These are phyloP conservation scores for Drosophila prosaltans DNA, from an alignment of 1,140 invertebrate species.

Conservation along the genomic window DNA sequence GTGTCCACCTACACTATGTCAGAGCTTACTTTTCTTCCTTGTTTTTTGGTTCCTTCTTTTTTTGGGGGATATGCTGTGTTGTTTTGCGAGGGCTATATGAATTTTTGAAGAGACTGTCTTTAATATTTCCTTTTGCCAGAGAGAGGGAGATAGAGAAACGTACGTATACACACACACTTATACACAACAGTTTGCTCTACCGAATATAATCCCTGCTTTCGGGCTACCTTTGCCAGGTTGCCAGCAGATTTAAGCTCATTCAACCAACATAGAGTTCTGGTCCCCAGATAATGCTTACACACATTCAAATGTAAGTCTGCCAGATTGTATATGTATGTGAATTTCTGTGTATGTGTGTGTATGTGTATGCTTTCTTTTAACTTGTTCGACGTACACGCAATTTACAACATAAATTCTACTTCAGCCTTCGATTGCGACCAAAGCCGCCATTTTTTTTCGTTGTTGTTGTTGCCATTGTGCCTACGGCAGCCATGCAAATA, in stretches of 20 bases:
- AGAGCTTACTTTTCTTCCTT: background rate
- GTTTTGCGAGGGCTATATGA: constrained; percentile 13
- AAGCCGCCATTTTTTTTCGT: constrained; percentile 13
- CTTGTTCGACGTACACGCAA: constrained; percentile 27
- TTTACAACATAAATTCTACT: constrained; percentile 22
- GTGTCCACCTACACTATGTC: constrained; percentile 7
- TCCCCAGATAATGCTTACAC: constrained; percentile 20
- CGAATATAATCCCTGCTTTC: constrained; percentile 18
- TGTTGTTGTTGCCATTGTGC: constrained; percentile 16
- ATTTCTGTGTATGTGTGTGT: constrained; percentile 24
- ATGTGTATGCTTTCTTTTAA: constrained; percentile 46
- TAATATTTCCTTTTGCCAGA: constrained; percentile 16
- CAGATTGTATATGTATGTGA: background rate
- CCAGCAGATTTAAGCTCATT: constrained; percentile 20
- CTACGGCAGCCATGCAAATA: constrained; percentile 20
- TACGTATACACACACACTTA: background rate
- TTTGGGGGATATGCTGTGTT: background rate
- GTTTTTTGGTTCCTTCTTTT: background rate
- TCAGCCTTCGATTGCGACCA: constrained; percentile 39
- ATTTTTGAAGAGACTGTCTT: constrained; percentile 11
- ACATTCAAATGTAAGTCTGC: constrained; percentile 22
- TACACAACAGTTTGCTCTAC: constrained; percentile 7
- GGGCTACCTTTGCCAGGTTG: constrained; percentile 19
- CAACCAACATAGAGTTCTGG: constrained; percentile 15
- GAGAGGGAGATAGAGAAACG: background rate